Evolutionary conservation across 2,888 invertebrate species (phyloP), one percentile per base, ranked within the genome.

Genomic region (Ennomos fuscantarius): DNA sequence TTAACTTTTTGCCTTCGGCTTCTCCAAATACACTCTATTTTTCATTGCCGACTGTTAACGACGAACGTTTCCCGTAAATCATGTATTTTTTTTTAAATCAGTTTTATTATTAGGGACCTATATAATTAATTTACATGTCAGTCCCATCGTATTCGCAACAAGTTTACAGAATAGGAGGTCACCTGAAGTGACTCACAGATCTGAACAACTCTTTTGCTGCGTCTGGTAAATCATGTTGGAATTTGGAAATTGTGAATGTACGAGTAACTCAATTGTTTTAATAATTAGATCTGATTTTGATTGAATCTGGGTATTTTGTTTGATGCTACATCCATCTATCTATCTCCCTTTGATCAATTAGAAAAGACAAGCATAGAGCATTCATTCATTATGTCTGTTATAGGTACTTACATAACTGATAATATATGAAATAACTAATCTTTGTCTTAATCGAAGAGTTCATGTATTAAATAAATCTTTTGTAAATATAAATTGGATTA

Each of bases 321-420:
- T 33, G 9, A 35, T 50, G 33, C 8, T 57, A 39, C 44, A 55
- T 24, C 24, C 24, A 24, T 24, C 24, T 24, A 15, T 15, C 15
- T 15, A 24, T 52, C 62, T 53, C 53, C 49, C 10, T 41, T 49
- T 51, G 1, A 11, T 45, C 33, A 40, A n/a, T 33, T 10, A n/a
- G 15, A 48, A 24, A 15, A 33, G 45, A 40, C 24, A 11, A 45
- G 43, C 9, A 15, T 3, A 24, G 31, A 11, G 31, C 8, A 48
- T 40, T 40, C 40, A 48, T 48, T 48, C 48, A 48, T 40, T 24
- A 6, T 6, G 24, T 6, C 24, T 24, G 24, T 6, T 24, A 6
- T 24, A 24, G 24, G 24, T 24, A 24, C 2, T 0, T 24, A 6
- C 3, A 24, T 24, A 24, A 3, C 24, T 24, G 24, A 24, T 24